These are phyloP conservation scores for Mionectes olivaceus DNA, from an alignment of 2,797 vertebrate genomes.

Conservation along the genomic window DNA sequence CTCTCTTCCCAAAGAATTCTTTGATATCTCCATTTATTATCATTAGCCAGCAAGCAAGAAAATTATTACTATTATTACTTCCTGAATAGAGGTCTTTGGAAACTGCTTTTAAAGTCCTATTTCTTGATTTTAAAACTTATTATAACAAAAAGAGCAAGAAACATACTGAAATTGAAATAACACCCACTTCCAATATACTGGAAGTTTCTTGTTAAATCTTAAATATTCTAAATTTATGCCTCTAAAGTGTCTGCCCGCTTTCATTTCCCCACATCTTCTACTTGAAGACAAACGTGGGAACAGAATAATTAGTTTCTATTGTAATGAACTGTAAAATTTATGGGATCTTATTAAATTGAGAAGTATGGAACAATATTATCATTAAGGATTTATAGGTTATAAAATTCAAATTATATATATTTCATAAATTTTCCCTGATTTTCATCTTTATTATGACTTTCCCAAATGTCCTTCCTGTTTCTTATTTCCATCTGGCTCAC, in stretches of 20 bases:
- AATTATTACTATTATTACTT: background rate
- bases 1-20: background rate
- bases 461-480: slow-evolving; percentile 12
- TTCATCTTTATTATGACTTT: background rate
- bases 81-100: background rate
- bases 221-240: slow-evolving; percentile 14
- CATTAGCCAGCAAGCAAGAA: background rate
- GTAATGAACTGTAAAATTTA: slow-evolving; percentile 56
- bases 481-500: background rate
- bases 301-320: slow-evolving; percentile 62
- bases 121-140: background rate
- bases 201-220: background rate
- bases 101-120: background rate
- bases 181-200: background rate
- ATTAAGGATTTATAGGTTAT: slow-evolving; percentile 63
- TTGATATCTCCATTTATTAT: background rate
- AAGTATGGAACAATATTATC: slow-evolving; percentile 61
- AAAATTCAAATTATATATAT: slow-evolving; percentile 53
- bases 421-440: slow-evolving; percentile 51
- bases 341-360: slow-evolving; percentile 53
- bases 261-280: slow-evolving; percentile 11
- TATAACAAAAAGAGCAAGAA: background rate
- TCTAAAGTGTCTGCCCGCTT: background rate
- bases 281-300: slow-evolving; percentile 50
- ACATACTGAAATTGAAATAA: background rate